Evolutionary conservation across 1,140 invertebrate species (phyloP).

Genomic region (Drosophila pandora): DNA sequence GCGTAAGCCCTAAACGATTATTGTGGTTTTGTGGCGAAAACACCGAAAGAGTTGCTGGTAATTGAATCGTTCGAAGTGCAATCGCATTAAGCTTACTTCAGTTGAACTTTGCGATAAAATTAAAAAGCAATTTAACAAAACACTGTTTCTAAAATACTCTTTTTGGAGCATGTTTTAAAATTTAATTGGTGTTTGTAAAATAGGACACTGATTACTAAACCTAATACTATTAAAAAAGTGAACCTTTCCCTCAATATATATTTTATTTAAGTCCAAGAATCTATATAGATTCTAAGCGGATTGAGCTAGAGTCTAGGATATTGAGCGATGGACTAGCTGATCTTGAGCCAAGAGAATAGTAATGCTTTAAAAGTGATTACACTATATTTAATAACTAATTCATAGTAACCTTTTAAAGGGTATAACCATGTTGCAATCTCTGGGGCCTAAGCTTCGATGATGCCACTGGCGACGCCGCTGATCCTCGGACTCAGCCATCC

Average conservation of each 20-base stretch:
- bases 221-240: too few relatives aligned
- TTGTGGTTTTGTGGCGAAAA: conserved; percentile 57
- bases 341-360: too few relatives aligned
- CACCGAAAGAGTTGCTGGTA: conserved; percentile 65
- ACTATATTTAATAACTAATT: neutral
- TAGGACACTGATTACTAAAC: too few relatives aligned
- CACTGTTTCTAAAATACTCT: neutral
- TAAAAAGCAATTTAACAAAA: neutral
- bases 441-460: conserved; percentile 30
- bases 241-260: too few relatives aligned
- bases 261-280: too few relatives aligned
- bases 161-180: neutral
- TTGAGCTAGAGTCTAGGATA: too few relatives aligned
- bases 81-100: conserved; percentile 50
- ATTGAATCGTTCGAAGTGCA: conserved; percentile 45
- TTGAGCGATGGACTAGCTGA: too few relatives aligned
- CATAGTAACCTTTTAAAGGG: neutral
- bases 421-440: neutral
- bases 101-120: conserved; percentile 51
- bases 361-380: too few relatives aligned
- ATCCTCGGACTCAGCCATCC: conserved; percentile 65
- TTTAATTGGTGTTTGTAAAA: neutral
- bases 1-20: conserved; percentile 70
- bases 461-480: conserved; percentile 39
- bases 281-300: too few relatives aligned